phyloP scores from a whole-genome alignment of 2,113 vertebrate species.

The Eulacestoma nigropectus region DNA sequence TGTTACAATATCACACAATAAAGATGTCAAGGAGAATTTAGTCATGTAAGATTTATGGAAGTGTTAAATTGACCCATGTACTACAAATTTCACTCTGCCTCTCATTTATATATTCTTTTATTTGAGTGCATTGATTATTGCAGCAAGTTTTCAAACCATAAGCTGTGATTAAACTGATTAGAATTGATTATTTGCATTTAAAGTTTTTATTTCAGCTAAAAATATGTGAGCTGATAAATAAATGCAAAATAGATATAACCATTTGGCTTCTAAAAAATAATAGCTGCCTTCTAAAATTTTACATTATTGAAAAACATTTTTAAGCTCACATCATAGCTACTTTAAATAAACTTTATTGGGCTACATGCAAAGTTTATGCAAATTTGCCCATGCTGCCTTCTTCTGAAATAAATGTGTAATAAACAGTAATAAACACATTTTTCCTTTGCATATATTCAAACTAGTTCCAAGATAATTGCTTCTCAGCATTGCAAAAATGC shows the following conservation, averaged over 20 bases:
- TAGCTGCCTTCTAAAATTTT: not conserved
- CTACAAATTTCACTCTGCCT: not conserved
- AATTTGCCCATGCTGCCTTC: constrained; percentile 23
- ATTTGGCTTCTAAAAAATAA: not conserved
- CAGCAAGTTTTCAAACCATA: not conserved
- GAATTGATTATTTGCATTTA: not conserved
- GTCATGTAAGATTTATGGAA: not conserved
- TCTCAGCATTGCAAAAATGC: constrained; percentile 20
- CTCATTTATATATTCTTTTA: not conserved
- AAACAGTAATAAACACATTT: constrained; percentile 43
- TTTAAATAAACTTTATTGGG: constrained; percentile 27
- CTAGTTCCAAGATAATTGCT: constrained; percentile 13
- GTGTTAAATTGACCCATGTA: not conserved
- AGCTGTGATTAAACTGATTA: not conserved
- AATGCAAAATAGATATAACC: not conserved
- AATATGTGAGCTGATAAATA: not conserved
- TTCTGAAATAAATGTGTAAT: constrained; percentile 58
- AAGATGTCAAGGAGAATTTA: not conserved
- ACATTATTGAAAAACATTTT: not conserved
- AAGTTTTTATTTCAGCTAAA: not conserved
- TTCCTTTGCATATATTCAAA: constrained; percentile 49
- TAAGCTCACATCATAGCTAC: not conserved
- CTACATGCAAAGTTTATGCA: constrained; percentile 18
- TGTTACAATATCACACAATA: not conserved
- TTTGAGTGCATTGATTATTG: not conserved